Evolutionary conservation across 2,888 invertebrate species (phyloP).

Genomic region (Eupelmus urozonus): DNA sequence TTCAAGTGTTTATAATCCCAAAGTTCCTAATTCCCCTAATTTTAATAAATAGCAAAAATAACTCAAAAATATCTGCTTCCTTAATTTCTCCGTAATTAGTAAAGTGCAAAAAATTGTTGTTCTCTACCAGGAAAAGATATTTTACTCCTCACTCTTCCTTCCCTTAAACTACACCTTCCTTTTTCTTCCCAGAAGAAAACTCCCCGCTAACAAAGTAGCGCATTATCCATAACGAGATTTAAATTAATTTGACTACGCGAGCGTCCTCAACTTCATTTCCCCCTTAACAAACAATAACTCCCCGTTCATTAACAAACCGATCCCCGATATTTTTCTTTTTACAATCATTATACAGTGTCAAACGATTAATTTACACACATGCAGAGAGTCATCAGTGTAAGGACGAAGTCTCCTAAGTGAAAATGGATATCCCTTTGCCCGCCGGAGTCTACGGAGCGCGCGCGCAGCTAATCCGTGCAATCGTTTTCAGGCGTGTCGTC

Average conservation of each 20-base stretch:
- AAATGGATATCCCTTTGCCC: constrained; percentile 55
- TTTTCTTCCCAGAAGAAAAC: neutral
- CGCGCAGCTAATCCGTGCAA: constrained; percentile 68
- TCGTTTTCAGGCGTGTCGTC: constrained; percentile 75
- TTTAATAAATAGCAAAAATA: too few species aligned
- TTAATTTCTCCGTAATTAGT: too few species aligned
- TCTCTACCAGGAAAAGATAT: too few species aligned
- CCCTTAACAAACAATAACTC: neutral
- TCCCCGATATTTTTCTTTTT: too few species aligned
- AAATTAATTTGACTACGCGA: constrained; percentile 26
- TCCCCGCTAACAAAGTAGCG: neutral
- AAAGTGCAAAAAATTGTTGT: too few species aligned
- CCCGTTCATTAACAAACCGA: too few species aligned
- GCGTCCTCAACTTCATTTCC: constrained; percentile 68
- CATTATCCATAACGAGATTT: neutral
- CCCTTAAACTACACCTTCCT: too few species aligned
- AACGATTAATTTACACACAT: neutral
- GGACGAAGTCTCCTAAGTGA: constrained; percentile 24
- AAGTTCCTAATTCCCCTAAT: too few species aligned
- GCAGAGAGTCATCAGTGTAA: neutral
- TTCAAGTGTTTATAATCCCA: too few species aligned
- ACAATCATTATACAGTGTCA: too few species aligned
- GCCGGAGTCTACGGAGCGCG: neutral
- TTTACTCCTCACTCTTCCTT: too few species aligned
- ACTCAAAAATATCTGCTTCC: too few species aligned